A percentile compares a stretch with the other conserved stretches of the same genome.
phyloP scores from a whole-genome alignment of 37 sponge, comb jelly and placozoan genomes.

The Beroe ovata region DNA sequence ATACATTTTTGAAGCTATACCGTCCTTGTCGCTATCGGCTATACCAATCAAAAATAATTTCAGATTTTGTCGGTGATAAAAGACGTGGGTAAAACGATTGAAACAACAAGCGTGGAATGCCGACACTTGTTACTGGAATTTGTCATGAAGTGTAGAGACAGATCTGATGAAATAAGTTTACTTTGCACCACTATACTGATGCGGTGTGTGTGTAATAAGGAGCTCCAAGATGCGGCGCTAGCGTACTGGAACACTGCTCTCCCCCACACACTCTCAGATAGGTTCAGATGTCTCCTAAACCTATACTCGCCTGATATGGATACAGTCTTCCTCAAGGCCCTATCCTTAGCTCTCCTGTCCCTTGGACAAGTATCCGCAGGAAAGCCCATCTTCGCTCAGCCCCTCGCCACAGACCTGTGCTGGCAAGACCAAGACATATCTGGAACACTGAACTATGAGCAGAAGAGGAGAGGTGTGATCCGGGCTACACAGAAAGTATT shows the following conservation, averaged over 20 bases:
- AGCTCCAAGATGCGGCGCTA: not conserved
- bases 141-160: not conserved
- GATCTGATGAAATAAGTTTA: not conserved
- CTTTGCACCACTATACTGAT: conserved; percentile 8
- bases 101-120: not conserved
- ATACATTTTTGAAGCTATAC: too few relatives aligned
- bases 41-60: too few relatives aligned
- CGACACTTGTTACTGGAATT: not conserved
- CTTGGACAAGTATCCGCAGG: not conserved
- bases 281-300: not conserved
- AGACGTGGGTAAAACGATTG: conserved; percentile 1
- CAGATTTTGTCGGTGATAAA: not conserved
- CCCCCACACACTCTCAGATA: not conserved
- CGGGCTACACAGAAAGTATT: conserved; percentile 30
- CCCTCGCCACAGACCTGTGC: conserved; percentile 1
- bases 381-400: not conserved
- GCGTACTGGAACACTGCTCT: not conserved
- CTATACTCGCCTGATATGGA: conserved; percentile 14
- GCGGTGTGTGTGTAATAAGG: conserved; percentile 29
- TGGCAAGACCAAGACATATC: conserved; percentile 49
- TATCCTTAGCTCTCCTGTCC: not conserved
- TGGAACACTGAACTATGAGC: conserved; percentile 25
- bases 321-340: conserved; percentile 10
- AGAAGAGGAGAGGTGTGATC: not conserved
- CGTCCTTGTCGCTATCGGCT: too few relatives aligned